These are phyloP conservation scores for Sander vitreus DNA, from an alignment of 2,113 vertebrate genomes.

Conservation along the genomic window DNA sequence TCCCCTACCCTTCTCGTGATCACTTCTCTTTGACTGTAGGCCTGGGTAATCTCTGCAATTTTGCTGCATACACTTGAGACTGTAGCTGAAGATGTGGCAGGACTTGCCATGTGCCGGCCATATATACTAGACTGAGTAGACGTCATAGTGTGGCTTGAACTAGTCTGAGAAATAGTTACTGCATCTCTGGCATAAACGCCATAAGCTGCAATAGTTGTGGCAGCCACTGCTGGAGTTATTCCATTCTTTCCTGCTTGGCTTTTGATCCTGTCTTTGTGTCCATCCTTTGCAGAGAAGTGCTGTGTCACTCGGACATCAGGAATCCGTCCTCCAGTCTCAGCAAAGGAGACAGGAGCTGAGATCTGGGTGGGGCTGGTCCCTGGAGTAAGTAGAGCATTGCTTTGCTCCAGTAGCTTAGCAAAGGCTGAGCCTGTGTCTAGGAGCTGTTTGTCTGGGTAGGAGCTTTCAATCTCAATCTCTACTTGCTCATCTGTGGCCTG, in stretches of 20 bases:
- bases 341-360: slow-evolving; percentile 92
- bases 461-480: slow-evolving; percentile 82
- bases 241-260: slow-evolving; percentile 85
- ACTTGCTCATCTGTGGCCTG: slow-evolving; percentile 83
- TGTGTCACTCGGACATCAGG: slow-evolving; percentile 96
- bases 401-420: slow-evolving; percentile 85
- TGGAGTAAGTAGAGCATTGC: slow-evolving; percentile 88
- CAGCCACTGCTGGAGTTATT: slow-evolving; percentile 80
- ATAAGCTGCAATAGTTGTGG: slow-evolving; percentile 84
- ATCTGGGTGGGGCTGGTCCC: slow-evolving; percentile 97
- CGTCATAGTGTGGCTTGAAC: slow-evolving; percentile 79
- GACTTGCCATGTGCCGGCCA: slow-evolving; percentile 72
- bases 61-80: slow-evolving; percentile 85
- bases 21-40: slow-evolving; percentile 85
- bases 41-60: slow-evolving; percentile 86
- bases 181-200: slow-evolving; percentile 85
- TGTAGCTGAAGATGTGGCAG: slow-evolving; percentile 76
- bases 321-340: slow-evolving; percentile 84
- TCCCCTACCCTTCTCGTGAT: slow-evolving; percentile 80
- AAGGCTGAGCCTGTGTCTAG: slow-evolving; percentile 93
- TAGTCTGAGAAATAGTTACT: slow-evolving; percentile 83
- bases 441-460: slow-evolving; percentile 89
- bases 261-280: slow-evolving; percentile 87
- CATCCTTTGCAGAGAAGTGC: slow-evolving; percentile 92
- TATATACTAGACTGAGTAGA: slow-evolving; percentile 77